Percentiles rank a stretch among this genome's conserved stretches.
Conservation (phyloP, 2,113 vertebrate species). For the Hippocampus barbouri region DNA sequence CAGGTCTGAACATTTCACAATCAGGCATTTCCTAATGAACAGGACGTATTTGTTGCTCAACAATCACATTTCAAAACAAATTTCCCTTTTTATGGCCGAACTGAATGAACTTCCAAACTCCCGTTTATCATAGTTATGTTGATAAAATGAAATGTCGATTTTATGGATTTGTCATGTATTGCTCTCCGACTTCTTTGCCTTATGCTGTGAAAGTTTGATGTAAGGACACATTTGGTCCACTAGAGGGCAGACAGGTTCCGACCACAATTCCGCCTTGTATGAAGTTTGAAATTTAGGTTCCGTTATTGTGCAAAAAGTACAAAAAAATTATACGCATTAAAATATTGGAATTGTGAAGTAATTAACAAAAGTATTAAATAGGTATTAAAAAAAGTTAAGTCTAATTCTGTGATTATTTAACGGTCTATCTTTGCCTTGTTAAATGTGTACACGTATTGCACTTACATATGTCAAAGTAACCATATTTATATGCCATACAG, state of each 20-base stretch:
- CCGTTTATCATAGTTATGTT: background rate
- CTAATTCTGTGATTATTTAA: background rate
- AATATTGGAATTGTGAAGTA: background rate
- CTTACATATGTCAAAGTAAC: no score
- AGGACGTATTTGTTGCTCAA: background rate
- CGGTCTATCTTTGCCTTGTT: background rate
- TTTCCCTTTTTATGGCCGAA: background rate
- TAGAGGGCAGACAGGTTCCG: constrained; percentile 44
- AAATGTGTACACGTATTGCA: background rate
- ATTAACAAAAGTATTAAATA: background rate
- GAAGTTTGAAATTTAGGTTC: background rate
- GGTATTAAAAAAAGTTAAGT: background rate
- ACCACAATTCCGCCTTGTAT: background rate
- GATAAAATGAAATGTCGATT: background rate
- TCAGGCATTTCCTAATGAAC: background rate
- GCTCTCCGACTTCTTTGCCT: background rate
- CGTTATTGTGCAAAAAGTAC: background rate
- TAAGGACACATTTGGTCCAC: constrained; percentile 18
- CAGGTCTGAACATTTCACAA: background rate
- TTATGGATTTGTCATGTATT: background rate
- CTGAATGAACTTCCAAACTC: background rate
- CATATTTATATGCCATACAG: no score
- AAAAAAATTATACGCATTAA: no score
- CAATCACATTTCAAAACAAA: background rate
- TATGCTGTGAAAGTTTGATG: background rate